Conservation (phyloP, 2,113 vertebrate species). For the Corvus hawaiiensis region DNA sequence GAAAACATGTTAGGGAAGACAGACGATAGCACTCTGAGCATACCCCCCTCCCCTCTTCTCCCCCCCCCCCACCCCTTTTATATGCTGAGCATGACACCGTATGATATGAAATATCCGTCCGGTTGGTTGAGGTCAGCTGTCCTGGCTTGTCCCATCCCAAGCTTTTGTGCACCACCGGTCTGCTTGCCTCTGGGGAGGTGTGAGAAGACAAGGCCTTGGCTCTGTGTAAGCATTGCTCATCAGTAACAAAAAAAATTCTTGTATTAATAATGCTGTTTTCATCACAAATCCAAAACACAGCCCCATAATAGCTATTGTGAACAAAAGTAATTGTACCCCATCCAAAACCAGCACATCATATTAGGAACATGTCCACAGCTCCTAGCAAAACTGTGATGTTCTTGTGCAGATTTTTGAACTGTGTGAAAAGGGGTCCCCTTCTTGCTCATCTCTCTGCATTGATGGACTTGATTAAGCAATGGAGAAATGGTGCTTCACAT, state of each 20-base stretch:
- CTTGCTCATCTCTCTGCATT: neutral
- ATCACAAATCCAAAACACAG: neutral
- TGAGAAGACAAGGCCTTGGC: neutral
- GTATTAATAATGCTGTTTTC: neutral
- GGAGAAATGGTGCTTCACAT: rapidly evolving
- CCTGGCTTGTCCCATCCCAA: neutral
- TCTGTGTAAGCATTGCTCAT: neutral
- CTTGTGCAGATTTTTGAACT: neutral
- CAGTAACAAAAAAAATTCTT: neutral
- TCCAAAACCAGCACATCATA: neutral
- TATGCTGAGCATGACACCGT: neutral
- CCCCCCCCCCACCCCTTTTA: neutral
- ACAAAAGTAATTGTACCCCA: neutral
- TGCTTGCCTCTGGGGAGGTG: neutral
- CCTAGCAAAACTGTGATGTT: neutral
- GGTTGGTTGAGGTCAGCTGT: neutral
- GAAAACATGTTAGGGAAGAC: neutral
- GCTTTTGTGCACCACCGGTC: neutral
- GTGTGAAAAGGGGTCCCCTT: neutral
- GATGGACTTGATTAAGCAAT: neutral
- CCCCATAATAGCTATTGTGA: neutral
- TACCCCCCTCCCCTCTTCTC: neutral
- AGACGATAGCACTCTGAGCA: neutral
- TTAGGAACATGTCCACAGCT: neutral
- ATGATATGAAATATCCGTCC: neutral